A percentile compares a stretch with the other conserved stretches of the same genome.
Conservation (phyloP, 2,113 vertebrate species). For the Xenopus tropicalis region UCB_Xtro_10.0 CM004449.2:64587001-64587500, state of each 20-base stretch:
- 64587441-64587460: too few species aligned
- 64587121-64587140: slow-evolving; percentile 42
- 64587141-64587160: slow-evolving; percentile 36
- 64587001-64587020: slow-evolving; percentile 22
- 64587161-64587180: slow-evolving; percentile 43
- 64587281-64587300: too few species aligned
- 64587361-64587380: too few species aligned
- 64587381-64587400: too few species aligned
- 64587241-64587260: slow-evolving; percentile 13
- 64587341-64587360: too few species aligned
- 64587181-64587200: slow-evolving; percentile 29
- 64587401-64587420: too few species aligned
- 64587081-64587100: slow-evolving; percentile 38
- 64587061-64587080: slow-evolving; percentile 36
- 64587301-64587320: too few species aligned
- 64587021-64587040: slow-evolving; percentile 29
- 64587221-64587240: slow-evolving; percentile 40
- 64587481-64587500: too few species aligned
- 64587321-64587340: too few species aligned
- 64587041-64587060: slow-evolving; percentile 37
- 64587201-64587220: slow-evolving; percentile 37
- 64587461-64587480: too few species aligned
- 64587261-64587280: too few species aligned
- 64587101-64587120: slow-evolving; percentile 36
- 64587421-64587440: too few species aligned